A percentile compares a stretch with the other conserved stretches of the same genome.
These are phyloP conservation scores for Nothoprocta perdicaria DNA, from an alignment of 2,113 vertebrate species.

Conservation along the genomic window DNA sequence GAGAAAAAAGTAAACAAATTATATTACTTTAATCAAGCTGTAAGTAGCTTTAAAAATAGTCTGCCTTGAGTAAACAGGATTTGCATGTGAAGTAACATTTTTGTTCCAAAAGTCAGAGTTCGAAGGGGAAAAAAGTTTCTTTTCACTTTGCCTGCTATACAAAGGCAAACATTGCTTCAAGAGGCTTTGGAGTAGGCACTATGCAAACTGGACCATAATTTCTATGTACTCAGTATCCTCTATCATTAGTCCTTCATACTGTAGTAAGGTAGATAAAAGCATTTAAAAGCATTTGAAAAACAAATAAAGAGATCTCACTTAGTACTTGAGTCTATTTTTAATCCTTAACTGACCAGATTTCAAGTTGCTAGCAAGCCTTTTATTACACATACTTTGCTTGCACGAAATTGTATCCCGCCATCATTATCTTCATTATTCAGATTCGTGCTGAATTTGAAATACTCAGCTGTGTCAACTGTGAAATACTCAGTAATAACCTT, in stretches of 20 bases:
- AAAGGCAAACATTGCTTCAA: slow-evolving; percentile 5
- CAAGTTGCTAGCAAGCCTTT: not conserved
- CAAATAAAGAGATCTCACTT: not conserved
- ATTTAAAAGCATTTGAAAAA: slow-evolving; percentile 45
- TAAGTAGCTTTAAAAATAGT: not conserved
- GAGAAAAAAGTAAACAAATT: not conserved
- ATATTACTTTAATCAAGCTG: not conserved
- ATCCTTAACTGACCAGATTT: slow-evolving; percentile 26
- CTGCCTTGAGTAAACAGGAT: not conserved
- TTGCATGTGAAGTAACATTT: not conserved
- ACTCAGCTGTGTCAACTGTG: not conserved
- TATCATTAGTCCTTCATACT: slow-evolving; percentile 8
- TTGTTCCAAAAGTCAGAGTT: not conserved
- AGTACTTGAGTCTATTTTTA: slow-evolving; percentile 37
- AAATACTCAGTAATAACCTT: not conserved
- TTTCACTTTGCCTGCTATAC: not conserved
- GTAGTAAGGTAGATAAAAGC: slow-evolving; percentile 15
- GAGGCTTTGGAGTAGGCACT: slow-evolving; percentile 19
- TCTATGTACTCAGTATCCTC: not conserved
- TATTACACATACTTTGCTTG: not conserved
- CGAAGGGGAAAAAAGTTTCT: not conserved
- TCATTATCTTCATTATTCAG: not conserved
- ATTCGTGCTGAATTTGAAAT: not conserved
- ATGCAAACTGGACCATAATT: not conserved
- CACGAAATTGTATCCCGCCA: not conserved